Conservation (phyloP, 2,113 vertebrate genomes). For the Strix uralensis region DNA sequence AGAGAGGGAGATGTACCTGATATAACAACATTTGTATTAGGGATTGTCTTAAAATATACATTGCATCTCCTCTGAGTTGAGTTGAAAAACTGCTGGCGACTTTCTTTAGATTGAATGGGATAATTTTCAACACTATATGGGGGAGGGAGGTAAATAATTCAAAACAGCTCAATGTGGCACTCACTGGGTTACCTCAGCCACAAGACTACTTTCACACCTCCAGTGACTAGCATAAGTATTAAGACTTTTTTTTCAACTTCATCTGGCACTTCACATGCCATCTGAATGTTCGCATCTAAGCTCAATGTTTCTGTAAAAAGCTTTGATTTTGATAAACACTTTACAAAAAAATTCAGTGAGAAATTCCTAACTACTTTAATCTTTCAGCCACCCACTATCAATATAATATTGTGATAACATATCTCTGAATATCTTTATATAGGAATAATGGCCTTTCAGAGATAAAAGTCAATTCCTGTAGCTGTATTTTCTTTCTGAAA, state of each 20-base stretch:
- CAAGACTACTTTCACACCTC: neutral
- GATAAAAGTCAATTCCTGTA: neutral
- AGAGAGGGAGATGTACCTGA: neutral
- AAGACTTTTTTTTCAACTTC: neutral
- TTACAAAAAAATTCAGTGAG: neutral
- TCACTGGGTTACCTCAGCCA: neutral
- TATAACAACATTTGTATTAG: neutral
- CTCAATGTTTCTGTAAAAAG: neutral
- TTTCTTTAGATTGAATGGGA: neutral
- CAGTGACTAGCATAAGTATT: neutral
- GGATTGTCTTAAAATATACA: neutral
- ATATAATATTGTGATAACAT: neutral
- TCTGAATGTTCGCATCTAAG: neutral
- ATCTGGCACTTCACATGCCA: neutral
- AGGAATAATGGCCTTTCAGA: neutral
- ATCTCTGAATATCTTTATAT: neutral
- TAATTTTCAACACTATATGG: neutral
- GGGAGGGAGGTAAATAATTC: rapidly evolving
- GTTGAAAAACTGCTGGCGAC: neutral
- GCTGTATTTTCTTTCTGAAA: neutral
- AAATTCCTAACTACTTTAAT: neutral
- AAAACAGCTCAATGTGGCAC: neutral
- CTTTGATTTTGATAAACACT: neutral
- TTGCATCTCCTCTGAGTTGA: neutral
- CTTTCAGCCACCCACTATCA: neutral